Conservation (phyloP, 2,888 invertebrate species). For the Papilio gigon region DNA sequence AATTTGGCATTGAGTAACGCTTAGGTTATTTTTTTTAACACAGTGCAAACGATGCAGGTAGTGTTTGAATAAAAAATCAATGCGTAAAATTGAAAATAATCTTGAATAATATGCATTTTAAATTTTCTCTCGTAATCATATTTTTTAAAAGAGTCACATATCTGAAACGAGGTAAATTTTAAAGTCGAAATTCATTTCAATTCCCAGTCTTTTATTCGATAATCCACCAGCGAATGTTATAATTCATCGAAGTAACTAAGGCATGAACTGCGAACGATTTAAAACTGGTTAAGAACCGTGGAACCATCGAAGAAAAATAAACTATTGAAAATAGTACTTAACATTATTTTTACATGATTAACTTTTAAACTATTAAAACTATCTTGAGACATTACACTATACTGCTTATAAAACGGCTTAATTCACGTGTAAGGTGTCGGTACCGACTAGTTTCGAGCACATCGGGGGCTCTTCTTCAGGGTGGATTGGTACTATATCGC, state of each 20-base stretch:
- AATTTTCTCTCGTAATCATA: background rate
- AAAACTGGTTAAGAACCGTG: background rate
- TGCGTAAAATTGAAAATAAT: background rate
- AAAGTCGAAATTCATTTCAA: background rate
- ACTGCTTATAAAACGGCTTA: too few species aligned
- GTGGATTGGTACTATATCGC: too few species aligned
- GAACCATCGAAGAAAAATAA: background rate
- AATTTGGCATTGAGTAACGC: too few species aligned
- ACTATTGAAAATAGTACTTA: background rate
- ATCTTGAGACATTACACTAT: too few species aligned
- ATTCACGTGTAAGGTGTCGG: too few species aligned
- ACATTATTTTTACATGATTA: background rate
- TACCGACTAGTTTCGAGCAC: too few species aligned
- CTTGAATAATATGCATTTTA: background rate
- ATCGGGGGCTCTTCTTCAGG: too few species aligned
- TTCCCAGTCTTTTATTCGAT: background rate
- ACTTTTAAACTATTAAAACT: too few species aligned
- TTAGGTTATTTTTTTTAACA: background rate
- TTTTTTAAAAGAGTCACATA: background rate
- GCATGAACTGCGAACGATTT: background rate
- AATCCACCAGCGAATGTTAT: background rate
- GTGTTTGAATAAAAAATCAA: background rate
- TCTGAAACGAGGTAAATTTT: background rate
- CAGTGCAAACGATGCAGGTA: background rate
- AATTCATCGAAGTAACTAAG: constrained; percentile 2